phyloP scores from a whole-genome alignment of 2,113 vertebrate genomes.

The Polypterus bichir region DNA sequence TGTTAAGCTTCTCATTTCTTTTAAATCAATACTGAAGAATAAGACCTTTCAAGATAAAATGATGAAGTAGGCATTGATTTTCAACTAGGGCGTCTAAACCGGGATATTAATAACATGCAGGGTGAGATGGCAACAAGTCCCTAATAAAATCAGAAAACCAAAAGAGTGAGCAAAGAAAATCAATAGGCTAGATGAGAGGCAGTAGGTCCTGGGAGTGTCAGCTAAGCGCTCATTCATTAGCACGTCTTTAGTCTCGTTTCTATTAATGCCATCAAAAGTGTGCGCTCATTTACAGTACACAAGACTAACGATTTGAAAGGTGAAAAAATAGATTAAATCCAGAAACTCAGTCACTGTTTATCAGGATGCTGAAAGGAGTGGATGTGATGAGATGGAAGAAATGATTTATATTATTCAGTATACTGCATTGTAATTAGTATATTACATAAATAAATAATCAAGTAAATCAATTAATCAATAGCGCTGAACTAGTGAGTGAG shows the following conservation, averaged over 20 bases:
- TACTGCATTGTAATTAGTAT: background rate
- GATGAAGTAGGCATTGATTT: conserved; percentile 72
- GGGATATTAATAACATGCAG: conserved; percentile 56
- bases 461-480: no score
- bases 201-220: conserved; percentile 39
- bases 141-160: conserved; percentile 42
- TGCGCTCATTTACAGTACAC: background rate
- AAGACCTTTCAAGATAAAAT: conserved; percentile 59
- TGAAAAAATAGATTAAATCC: background rate
- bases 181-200: conserved; percentile 42
- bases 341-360: background rate
- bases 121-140: conserved; percentile 44
- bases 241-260: conserved; percentile 36
- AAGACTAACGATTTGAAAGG: background rate
- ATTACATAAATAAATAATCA: background rate
- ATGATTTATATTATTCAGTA: background rate
- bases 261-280: conserved; percentile 19
- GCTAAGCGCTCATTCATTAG: conserved; percentile 36
- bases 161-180: conserved; percentile 49
- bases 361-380: background rate
- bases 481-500: no score
- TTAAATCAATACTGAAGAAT: conserved; percentile 72
- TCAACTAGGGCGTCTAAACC: conserved; percentile 56
- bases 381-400: background rate
- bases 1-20: conserved; percentile 62